phyloP scores from a whole-genome alignment of 2,797 vertebrate genomes.

The Botia kubotai region DNA sequence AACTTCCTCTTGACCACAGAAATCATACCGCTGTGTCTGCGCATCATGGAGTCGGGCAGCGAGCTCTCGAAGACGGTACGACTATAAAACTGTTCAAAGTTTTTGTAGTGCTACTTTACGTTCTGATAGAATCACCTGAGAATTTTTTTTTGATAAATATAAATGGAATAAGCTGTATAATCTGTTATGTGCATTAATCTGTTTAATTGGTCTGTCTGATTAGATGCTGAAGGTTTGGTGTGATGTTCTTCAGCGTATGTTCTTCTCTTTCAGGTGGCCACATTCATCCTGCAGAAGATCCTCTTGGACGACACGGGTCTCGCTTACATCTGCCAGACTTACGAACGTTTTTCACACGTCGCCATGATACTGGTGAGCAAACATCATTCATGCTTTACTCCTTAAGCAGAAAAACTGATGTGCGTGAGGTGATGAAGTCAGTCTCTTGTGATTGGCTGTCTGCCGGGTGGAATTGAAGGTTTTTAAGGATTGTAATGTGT shows the following conservation, averaged over 20 bases:
- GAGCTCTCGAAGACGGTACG: conserved; percentile 97
- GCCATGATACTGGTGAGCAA: conserved; percentile 94
- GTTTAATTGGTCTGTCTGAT: no score
- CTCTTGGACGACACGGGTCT: conserved; percentile 96
- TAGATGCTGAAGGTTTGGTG: no score
- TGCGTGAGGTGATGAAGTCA: not conserved
- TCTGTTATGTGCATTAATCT: no score
- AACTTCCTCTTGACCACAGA: conserved; percentile 97
- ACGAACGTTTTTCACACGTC: conserved; percentile 96
- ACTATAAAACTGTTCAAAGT: not conserved
- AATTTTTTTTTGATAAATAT: no score
- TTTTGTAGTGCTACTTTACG: no score
- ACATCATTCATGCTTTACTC: not conserved
- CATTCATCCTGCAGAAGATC: conserved; percentile 98
- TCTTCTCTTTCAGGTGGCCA: conserved; percentile 85
- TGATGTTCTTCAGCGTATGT: not conserved
- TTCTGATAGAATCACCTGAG: no score
- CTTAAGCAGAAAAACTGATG: not conserved
- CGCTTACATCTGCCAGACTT: conserved; percentile 98
- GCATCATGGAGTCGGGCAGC: conserved; percentile 98
- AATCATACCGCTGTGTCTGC: conserved; percentile 96
- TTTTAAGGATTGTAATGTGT: not conserved
- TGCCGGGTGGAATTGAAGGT: no score
- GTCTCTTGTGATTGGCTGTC: conserved; percentile 8
- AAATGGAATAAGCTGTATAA: no score